Evolutionary conservation across 2,888 invertebrate genomes (phyloP), one percentile per base, ranked within the genome.

Genomic region (Zaprionus bogoriensis): DNA sequence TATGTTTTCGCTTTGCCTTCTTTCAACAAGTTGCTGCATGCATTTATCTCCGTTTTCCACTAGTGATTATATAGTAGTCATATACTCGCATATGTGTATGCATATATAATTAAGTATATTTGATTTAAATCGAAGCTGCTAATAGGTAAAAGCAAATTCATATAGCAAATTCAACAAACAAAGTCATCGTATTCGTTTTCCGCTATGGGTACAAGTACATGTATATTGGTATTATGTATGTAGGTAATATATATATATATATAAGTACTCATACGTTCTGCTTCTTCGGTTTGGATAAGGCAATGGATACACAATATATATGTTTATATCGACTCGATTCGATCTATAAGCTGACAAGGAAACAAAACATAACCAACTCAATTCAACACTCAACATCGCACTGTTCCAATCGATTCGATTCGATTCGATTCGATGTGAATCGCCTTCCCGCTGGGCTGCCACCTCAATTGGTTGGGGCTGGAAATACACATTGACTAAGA

Each of bases 91-190:
- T 44, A 47, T 53, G 41, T 48, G 44, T 53, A 38, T 45, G 60
- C 63, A 63, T 51, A 45, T 68, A 48, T 57, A 54, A 63, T 48
- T 69, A 72, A 73, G 67, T 79, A 80, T 80, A 80, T 80, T 86
- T 86, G 74, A 84, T 86, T 86, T 81, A 79, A 79, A 65, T 79
- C 60, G 73, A 79, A 79, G 87, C 79, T 86, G 79, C 87, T 77
- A 87, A 81, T 84, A 81, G 66, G 70, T 80, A 57, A 70, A 80
- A 86, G 79, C 79, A 80, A 80, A 74, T 68, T 77, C 69, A 74
- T 48, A 58, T 67, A 68, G 63, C 60, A 74, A 73, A 78, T 78
- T 80, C 58, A 80, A 87, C 79, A 80, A 86, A 86, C 79, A 80
- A 79, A 86, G 77, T 44, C 20, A 10, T 46, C 22, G 28, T 46